A percentile compares a stretch with the other conserved stretches of the same genome.
These are phyloP conservation scores for Idaea aversata DNA, from an alignment of 2,888 invertebrate species.

Conservation along the genomic window DNA sequence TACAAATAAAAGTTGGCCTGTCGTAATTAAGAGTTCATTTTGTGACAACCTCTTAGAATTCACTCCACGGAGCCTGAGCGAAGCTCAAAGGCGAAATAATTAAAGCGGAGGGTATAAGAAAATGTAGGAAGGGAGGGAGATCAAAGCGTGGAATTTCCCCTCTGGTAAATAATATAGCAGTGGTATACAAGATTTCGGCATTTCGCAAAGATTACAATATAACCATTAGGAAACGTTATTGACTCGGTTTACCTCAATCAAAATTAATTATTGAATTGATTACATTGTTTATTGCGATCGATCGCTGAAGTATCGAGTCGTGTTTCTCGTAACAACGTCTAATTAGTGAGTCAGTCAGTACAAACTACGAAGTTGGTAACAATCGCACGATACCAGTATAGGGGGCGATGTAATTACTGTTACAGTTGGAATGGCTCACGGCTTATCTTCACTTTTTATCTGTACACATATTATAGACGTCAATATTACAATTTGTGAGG, in stretches of 20 bases:
- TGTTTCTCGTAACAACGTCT: neutral
- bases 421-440: neutral
- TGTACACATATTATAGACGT: neutral
- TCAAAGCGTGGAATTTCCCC: slow-evolving; percentile 70
- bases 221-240: slow-evolving; percentile 39
- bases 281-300: slow-evolving; percentile 1
- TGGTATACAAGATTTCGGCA: slow-evolving; percentile 52
- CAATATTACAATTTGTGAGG: neutral
- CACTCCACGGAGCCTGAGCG: slow-evolving; percentile 60
- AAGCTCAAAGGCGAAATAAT: slow-evolving; percentile 76
- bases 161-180: slow-evolving; percentile 62
- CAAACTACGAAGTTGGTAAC: neutral
- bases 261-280: slow-evolving; percentile 36
- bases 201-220: slow-evolving; percentile 41
- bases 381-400: neutral
- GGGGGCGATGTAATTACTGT: neutral
- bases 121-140: slow-evolving; percentile 57
- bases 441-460: neutral
- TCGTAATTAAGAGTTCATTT: slow-evolving; percentile 77
- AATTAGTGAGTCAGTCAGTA: neutral
- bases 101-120: slow-evolving; percentile 73
- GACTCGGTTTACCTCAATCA: slow-evolving; percentile 40
- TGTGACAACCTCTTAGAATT: slow-evolving; percentile 76
- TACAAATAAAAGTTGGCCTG: slow-evolving; percentile 65
- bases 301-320: neutral